Evolutionary conservation across 2,888 invertebrate species (phyloP), one percentile per base, ranked within the genome.

Genomic region (Calephelis perditalis): DNA sequence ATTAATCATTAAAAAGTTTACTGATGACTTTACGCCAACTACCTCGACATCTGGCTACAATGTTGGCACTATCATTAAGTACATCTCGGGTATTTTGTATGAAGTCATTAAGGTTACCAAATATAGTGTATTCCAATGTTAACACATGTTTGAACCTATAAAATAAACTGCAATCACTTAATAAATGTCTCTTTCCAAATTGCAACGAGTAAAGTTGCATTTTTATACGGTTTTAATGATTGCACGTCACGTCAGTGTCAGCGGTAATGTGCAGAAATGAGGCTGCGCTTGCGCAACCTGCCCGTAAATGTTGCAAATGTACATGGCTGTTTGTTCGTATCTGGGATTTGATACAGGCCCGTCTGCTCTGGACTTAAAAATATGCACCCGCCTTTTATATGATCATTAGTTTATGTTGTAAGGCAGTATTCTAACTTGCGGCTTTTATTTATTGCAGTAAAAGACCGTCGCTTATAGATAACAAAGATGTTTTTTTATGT

Each of bases 141-240:
- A 52, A 5, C 35, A 54, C 52, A 11, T 54, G 35, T 54, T 36
- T 54, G 35, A 54, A 54, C 52, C 52, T 35, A 54, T 54, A 54
- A 54, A 52, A 35, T 35, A 36, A 26, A 35, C 10, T 52, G 52
- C 52, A 10, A 35, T n/a, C 52, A 11, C 35, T 54, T 35, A 54
- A 35, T 54, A 54, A 54, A 54, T 54, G 52, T 54, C 52, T 36
- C 52, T 54, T 54, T 54, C 52, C 26, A 54, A 54, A 54, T 54
- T 54, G 52, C 52, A 54, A 54, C 11, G 52, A 36, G 52, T 54
- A 54, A 36, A 54, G 52, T 54, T 54, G 52, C 52, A 54, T 54
- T 54, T 54, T 54, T 54, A 54, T 54, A 35, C 52, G 52, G 35
- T 54, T 54, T 54, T 54, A 54, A 54, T 54, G 35, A 54, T 35